Percentiles rank a stretch among this genome's conserved stretches.
Conservation (phyloP, 2,888 invertebrate genomes). For the Melitaea athalia region DNA sequence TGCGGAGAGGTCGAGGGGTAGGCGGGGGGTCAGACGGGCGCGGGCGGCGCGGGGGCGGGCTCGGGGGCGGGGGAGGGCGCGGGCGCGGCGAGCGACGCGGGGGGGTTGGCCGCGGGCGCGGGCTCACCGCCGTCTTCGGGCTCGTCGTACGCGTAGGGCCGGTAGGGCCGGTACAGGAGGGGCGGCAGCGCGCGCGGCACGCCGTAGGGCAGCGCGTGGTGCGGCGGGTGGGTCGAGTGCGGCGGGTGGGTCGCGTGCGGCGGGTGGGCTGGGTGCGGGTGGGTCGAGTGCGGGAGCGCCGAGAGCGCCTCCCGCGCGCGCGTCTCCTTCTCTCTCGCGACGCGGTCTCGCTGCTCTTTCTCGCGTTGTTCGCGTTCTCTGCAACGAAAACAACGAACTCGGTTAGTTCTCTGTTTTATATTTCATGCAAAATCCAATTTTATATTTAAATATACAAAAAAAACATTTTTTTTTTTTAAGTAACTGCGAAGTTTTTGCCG, state of each 20-base stretch:
- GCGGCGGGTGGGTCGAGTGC: conserved; percentile 27
- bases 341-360: conserved; percentile 70
- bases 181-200: conserved; percentile 57
- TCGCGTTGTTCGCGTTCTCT: conserved; percentile 63
- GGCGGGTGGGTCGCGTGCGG: conserved; percentile 49
- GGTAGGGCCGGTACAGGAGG: conserved; percentile 61
- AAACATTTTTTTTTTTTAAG: no score
- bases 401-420: no score
- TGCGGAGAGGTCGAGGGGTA: background rate
- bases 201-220: conserved; percentile 44
- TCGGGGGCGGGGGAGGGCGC: conserved; percentile 29
- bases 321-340: conserved; percentile 70
- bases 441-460: no score
- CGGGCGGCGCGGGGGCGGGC: conserved; percentile 29
- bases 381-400: conserved; percentile 2
- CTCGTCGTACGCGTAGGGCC: conserved; percentile 55
- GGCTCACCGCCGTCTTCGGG: conserved; percentile 43
- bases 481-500: no score
- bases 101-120: conserved; percentile 31
- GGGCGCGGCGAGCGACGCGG: conserved; percentile 41
- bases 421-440: no score
- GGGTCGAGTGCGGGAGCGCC: conserved; percentile 46
- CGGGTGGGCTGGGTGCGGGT: conserved; percentile 35
- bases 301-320: conserved; percentile 65
- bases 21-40: conserved; percentile 33